Evolutionary conservation across 2,113 vertebrate species (phyloP), one percentile per base, ranked within the genome.

Genomic region (Hipposideros armiger): DNA sequence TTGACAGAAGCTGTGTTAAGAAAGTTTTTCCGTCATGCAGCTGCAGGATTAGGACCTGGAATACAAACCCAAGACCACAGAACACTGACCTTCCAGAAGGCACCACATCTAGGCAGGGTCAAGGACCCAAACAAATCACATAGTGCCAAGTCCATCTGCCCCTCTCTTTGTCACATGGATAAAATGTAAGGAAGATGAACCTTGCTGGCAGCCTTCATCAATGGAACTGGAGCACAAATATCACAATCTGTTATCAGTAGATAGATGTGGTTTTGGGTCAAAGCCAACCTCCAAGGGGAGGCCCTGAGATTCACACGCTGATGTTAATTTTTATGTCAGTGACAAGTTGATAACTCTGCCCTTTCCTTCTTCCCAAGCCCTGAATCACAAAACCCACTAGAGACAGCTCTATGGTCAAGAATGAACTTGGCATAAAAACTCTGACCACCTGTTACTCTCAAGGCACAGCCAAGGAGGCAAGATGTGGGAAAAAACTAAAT

Each of bases 131-230:
- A 93, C 82, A 91, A 58, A 95, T 91, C 52, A 28, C 20, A 56
- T 0, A 16, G 56, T 87, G 82, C 69, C 77, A 92, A 42, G 67
- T 74, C 58, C 73, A 88, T 92, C 94, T 95, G 85, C 45, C 92
- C 45, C 40, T 90, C 81, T 90, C 67, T 93, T 92, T 95, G 94
- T 93, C 82, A 89, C 91, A 70, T 89, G 82, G 73, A 80, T 89
- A 87, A 92, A 84, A 96, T 95, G 94, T 95, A 81, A 77, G 73
- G 88, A 88, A 87, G 74, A 93, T 66, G 85, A 94, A 91, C 85
- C 47, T 95, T 60, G n/a, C 70, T 93, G 85, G 92, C 69, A 94
- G 40, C 58, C 78, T 69, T 91, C 91, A 91, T 95, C 92, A 94
- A 94, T 96, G 90, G 50, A 91, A 84, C 22, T 91, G 72, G 78